A percentile compares a stretch with the other conserved stretches of the same genome.
phyloP scores from a whole-genome alignment of 2,113 vertebrate species.

The Entelurus aequoreus region DNA sequence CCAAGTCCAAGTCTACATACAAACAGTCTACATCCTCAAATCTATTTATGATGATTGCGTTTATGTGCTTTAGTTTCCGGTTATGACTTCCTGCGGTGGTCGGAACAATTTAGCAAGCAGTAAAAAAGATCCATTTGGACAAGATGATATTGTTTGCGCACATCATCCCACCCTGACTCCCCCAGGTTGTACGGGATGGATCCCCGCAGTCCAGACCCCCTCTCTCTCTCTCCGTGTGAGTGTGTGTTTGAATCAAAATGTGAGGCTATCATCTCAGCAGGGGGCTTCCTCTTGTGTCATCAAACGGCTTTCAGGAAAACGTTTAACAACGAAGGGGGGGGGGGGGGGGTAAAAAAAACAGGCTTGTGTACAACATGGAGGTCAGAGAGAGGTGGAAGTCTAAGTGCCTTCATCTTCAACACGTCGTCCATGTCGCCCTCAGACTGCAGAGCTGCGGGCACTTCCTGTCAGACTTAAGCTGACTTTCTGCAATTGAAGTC shows the following conservation, averaged over 20 bases:
- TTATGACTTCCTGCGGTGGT: constrained; percentile 52
- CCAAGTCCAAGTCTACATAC: too few relatives aligned
- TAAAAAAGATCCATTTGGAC: constrained; percentile 35
- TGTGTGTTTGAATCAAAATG: constrained; percentile 28
- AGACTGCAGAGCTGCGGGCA: neutral
- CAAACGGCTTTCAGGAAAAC: constrained; percentile 23
- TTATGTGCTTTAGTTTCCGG: constrained; percentile 41
- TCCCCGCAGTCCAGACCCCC: constrained; percentile 13
- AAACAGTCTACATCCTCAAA: too few relatives aligned
- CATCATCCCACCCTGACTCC: constrained; percentile 30
- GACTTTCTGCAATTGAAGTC: constrained; percentile 1
- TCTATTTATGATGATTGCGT: too few relatives aligned
- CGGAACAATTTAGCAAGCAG: neutral
- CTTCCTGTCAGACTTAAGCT: neutral
- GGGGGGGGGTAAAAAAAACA: neutral
- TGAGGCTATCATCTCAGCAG: constrained; percentile 44
- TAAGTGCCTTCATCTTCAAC: neutral
- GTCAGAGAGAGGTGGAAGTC: constrained; percentile 10
- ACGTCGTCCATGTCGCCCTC: neutral
- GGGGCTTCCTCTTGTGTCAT: constrained; percentile 22
- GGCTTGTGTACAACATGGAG: constrained; percentile 1
- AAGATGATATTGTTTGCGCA: constrained; percentile 19
- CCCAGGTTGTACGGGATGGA: constrained; percentile 33
- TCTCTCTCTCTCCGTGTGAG: constrained; percentile 8
- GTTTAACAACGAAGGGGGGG: constrained; percentile 16